These are phyloP conservation scores for Chrysoperla carnea DNA, from an alignment of 1,140 invertebrate genomes.

Conservation along the genomic window DNA sequence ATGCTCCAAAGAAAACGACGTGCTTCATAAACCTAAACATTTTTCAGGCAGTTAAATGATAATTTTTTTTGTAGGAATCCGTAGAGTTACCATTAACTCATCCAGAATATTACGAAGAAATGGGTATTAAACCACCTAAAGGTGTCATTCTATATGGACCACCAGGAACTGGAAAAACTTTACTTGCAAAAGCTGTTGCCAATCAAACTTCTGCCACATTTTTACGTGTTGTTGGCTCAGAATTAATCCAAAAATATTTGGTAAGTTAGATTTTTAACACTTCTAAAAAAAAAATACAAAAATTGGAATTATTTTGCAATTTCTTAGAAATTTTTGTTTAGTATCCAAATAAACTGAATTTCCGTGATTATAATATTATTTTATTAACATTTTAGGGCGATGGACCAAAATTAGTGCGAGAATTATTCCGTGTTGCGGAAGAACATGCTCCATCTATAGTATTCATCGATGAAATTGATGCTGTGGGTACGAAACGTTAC, in stretches of 20 bases:
- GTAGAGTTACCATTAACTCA: slow-evolving; percentile 97
- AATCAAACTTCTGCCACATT: slow-evolving; percentile 99
- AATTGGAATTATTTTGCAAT: neutral
- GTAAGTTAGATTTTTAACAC: slow-evolving; percentile 28
- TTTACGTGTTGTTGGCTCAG: slow-evolving; percentile 93
- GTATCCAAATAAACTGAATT: neutral
- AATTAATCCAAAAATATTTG: slow-evolving; percentile 98
- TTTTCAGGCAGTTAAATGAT: too few species aligned
- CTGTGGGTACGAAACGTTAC: slow-evolving; percentile 97
- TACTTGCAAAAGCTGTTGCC: slow-evolving; percentile 96
- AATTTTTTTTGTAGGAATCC: too few species aligned
- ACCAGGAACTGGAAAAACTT: slow-evolving; percentile 95
- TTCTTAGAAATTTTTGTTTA: neutral
- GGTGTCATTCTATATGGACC: slow-evolving; percentile 98
- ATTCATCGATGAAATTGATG: slow-evolving; percentile 99
- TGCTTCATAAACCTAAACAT: too few species aligned
- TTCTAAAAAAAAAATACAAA: neutral
- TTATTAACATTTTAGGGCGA: slow-evolving; percentile 82
- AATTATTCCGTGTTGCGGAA: slow-evolving; percentile 95
- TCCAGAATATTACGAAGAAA: slow-evolving; percentile 99
- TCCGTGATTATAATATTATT: too few species aligned
- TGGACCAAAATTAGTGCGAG: slow-evolving; percentile 95
- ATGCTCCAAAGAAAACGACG: too few species aligned
- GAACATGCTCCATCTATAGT: slow-evolving; percentile 99
- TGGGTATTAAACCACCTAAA: slow-evolving; percentile 99